Evolutionary conservation across 2,113 vertebrate species (phyloP).

Genomic region (Formicarius rufipectus): DNA sequence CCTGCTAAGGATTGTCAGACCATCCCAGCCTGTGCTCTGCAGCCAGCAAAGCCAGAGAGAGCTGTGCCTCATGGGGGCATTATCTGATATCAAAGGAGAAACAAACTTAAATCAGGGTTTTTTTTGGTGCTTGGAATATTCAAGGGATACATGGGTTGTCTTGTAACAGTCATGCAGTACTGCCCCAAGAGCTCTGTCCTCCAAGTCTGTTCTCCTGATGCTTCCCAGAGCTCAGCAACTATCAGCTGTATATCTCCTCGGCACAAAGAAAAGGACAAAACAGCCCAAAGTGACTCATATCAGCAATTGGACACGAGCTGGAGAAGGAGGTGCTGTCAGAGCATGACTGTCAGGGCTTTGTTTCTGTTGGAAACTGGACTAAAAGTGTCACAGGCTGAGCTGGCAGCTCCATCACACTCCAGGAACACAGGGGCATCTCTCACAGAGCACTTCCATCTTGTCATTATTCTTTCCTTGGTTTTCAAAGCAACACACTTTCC

Average conservation of each 20-base stretch:
- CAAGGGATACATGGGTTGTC: not conserved
- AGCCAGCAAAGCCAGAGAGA: not conserved
- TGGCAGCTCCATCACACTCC: not conserved
- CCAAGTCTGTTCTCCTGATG: not conserved
- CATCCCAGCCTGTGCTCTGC: not conserved
- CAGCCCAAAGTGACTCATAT: not conserved
- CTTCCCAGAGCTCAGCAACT: not conserved
- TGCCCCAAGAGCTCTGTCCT: not conserved
- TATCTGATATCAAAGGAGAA: not conserved
- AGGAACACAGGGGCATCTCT: not conserved
- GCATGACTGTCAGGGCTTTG: not conserved
- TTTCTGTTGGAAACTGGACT: not conserved
- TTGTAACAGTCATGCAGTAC: not conserved
- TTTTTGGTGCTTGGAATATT: not conserved
- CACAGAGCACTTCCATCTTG: not conserved
- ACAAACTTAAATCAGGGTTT: not conserved
- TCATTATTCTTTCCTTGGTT: not conserved
- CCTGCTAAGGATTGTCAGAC: not conserved
- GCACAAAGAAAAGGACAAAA: not conserved
- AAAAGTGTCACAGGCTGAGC: not conserved
- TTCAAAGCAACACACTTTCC: not conserved
- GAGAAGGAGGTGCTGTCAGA: not conserved
- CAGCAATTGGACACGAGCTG: not conserved
- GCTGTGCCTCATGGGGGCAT: fast-evolving
- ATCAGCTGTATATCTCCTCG: not conserved